Base-by-base conservation (phyloP, 2,888 invertebrate species). In the Idaea straminata region DNA sequence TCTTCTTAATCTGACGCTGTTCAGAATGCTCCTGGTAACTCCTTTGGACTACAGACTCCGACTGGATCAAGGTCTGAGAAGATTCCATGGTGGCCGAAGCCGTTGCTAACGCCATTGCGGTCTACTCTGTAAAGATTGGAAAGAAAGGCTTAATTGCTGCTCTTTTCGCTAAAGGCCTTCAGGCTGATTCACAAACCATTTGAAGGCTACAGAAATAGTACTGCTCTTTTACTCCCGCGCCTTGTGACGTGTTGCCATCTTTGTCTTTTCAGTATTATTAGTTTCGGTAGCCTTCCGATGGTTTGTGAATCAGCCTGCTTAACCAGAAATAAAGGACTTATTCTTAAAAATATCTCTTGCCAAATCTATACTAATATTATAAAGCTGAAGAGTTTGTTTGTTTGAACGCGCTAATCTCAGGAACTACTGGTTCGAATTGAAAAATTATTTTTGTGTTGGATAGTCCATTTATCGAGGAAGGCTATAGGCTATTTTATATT, bases 71-170 rank as follows among this genome's bases (percentile, higher is more conserved):
- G 70, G 83, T 83, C 74, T 88, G 86, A 10, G 92, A 89, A 15
- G 90, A 79, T 84, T 92, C 92, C 87, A 92, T 90, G 64, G 88
- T 85, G 76, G 91, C 84, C 61, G 89, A 83, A 60, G 84, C 88
- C 65, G 89, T 86, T 62, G 89, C 91, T 83, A 87, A 79, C 65
- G 85, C 85, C 85, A 86, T 86, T 76, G 69, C 68, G 73, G 77
- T 83, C 74, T 77, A 80, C 71, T 85, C 87, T 88, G 81, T 35
- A 80, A 74, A 65, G 15, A 74, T 36, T 64, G 13, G 70, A 10
- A 62, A 7, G 34, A 15, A 10, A 2, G 57, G 57, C 5, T n/a
- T n/a, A n/a, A n/a, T n/a, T 15, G 57, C 15, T 57, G 10, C 15
- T 15, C 57, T 57, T 4, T 57, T 57, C 10, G 25, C 25, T 2